These are phyloP conservation scores for Thunnus maccoyii DNA, from an alignment of 2,113 vertebrate genomes.

Conservation along the genomic window DNA sequence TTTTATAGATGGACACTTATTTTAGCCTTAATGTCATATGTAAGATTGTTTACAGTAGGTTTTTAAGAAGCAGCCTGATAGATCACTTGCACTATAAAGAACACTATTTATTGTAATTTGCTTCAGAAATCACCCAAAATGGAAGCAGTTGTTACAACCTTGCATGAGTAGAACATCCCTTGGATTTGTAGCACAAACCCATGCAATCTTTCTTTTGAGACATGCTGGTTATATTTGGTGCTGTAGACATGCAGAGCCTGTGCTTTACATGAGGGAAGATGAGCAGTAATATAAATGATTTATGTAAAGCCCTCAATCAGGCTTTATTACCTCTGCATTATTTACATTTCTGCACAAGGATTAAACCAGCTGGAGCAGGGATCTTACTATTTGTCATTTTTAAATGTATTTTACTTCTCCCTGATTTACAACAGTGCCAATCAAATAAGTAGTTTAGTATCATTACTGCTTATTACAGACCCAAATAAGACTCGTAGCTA, in stretches of 20 bases:
- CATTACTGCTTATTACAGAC: background rate
- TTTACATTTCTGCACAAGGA: slow-evolving; percentile 55
- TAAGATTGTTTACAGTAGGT: background rate
- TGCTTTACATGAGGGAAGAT: slow-evolving; percentile 16
- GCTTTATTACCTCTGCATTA: slow-evolving; percentile 55
- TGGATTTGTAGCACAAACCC: background rate
- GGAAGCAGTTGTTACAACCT: background rate
- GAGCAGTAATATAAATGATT: slow-evolving; percentile 49
- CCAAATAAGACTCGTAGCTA: background rate
- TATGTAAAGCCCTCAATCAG: slow-evolving; percentile 38
- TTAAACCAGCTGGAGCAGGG: background rate
- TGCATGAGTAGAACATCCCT: too few relatives aligned
- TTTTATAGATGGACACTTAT: background rate
- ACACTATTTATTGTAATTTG: too few relatives aligned
- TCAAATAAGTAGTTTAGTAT: background rate
- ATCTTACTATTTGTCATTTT: background rate
- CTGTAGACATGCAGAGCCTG: background rate
- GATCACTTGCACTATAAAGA: too few relatives aligned
- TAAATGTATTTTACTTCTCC: background rate
- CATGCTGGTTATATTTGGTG: background rate
- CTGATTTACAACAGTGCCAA: too few relatives aligned
- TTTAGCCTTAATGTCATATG: background rate
- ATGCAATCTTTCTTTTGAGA: background rate
- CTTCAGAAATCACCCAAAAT: background rate
- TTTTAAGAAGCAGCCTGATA: background rate